phyloP scores from a whole-genome alignment of 92 coral and sea anemone genomes.

The Umimayanthus kanabou region DNA sequence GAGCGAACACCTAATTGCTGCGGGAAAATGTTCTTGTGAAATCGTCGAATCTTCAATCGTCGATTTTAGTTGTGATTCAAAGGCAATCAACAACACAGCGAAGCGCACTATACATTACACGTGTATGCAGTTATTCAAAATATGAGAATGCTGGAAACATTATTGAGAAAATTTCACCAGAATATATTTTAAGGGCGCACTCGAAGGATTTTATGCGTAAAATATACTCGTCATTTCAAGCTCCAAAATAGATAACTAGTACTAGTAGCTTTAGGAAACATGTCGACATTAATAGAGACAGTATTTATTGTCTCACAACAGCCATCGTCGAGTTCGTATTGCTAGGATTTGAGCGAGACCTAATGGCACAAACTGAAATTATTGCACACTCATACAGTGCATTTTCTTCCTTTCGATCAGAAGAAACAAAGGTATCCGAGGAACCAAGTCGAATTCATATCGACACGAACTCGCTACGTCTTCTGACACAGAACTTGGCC shows the following conservation, averaged over 20 bases:
- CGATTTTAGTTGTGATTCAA: constrained; percentile 7
- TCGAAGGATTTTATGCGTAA: constrained; percentile 1
- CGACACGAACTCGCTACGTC: constrained; percentile 77
- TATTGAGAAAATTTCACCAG: not conserved
- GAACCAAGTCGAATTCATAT: constrained; percentile 68
- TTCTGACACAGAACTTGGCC: constrained; percentile 73
- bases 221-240: constrained; percentile 27
- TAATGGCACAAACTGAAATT: constrained; percentile 89
- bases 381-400: constrained; percentile 86
- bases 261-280: not conserved
- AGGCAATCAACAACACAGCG: constrained; percentile 6
- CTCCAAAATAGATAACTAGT: not conserved
- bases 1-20: not conserved
- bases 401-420: constrained; percentile 65
- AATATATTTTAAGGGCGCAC: constrained; percentile 20
- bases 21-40: constrained; percentile 35
- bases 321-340: constrained; percentile 20
- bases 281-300: constrained; percentile 23
- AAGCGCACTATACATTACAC: constrained; percentile 32
- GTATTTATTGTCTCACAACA: constrained; percentile 40
- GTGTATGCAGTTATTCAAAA: constrained; percentile 39
- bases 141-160: constrained; percentile 29
- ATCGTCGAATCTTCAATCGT: constrained; percentile 25
- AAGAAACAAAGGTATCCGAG: constrained; percentile 2
- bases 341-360: constrained; percentile 17